A percentile compares a stretch with the other conserved stretches of the same genome.
phyloP scores from a whole-genome alignment of 2,888 invertebrate species.

The Synergus japonicus region DNA sequence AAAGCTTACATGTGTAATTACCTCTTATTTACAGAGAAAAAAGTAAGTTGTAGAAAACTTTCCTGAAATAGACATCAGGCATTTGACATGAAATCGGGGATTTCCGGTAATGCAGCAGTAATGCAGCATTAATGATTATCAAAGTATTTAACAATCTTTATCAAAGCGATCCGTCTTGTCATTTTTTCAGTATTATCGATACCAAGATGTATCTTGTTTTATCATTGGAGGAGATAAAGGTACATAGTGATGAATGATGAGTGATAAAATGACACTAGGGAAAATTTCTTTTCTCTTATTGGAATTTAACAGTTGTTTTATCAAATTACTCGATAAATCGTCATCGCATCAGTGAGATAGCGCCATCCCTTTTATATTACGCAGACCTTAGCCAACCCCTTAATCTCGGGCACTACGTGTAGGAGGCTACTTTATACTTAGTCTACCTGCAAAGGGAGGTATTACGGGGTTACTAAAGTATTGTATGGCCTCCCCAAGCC shows the following conservation, averaged over 20 bases:
- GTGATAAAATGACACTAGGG: background rate
- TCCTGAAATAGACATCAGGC: background rate
- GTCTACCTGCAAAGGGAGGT: constrained; percentile 71
- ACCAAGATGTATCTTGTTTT: background rate
- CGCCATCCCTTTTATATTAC: constrained; percentile 46
- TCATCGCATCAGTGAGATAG: constrained; percentile 37
- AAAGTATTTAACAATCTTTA: background rate
- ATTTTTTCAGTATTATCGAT: background rate
- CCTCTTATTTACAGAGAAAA: background rate
- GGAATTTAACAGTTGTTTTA: background rate
- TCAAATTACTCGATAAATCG: constrained; percentile 46
- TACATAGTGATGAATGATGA: background rate
- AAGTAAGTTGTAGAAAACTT: background rate
- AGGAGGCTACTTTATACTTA: constrained; percentile 64
- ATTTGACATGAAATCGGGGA: background rate
- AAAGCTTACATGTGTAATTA: background rate
- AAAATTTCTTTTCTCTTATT: background rate
- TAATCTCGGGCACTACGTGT: constrained; percentile 54
- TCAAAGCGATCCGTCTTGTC: background rate
- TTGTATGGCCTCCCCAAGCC: constrained; percentile 77
- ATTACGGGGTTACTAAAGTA: constrained; percentile 76
- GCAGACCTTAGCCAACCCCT: constrained; percentile 54
- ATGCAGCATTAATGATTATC: background rate
- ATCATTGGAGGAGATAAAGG: too few relatives aligned
- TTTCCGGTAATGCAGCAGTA: background rate